Evolutionary conservation across 2,888 invertebrate genomes (phyloP).

Genomic region (Alloscopus bannaensis): DNA sequence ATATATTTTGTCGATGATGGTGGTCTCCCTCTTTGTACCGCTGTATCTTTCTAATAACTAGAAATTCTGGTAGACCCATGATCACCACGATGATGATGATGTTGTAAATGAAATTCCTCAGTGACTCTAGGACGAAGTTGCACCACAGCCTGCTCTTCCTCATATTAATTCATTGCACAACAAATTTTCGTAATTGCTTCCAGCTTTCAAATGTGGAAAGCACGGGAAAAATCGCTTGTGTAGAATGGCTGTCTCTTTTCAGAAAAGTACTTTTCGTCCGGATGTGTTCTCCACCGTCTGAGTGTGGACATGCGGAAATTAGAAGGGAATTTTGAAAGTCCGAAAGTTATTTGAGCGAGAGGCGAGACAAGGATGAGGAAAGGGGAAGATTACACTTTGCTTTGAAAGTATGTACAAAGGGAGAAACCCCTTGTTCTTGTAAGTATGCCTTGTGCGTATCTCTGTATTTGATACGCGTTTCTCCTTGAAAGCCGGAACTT

Average conservation of each 20-base stretch:
- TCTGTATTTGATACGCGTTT: conserved; percentile 44
- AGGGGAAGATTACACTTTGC: too few species aligned
- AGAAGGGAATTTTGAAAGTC: conserved; percentile 50
- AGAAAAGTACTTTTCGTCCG: conserved; percentile 22
- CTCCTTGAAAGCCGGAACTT: conserved; percentile 56
- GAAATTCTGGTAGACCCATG: conserved; percentile 30
- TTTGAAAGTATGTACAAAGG: too few species aligned
- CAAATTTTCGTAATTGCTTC: conserved; percentile 40
- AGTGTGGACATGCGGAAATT: conserved; percentile 63
- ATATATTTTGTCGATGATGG: conserved; percentile 50
- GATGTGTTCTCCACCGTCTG: conserved; percentile 39
- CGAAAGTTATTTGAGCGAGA: conserved; percentile 44
- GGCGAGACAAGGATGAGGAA: conserved; percentile 17
- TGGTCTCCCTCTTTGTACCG: conserved; percentile 42
- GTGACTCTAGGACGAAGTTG: conserved; percentile 9
- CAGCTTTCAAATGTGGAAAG: conserved; percentile 53
- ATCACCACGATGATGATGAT: conserved; percentile 24
- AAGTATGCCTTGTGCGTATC: neutral
- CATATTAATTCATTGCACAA: conserved; percentile 43
- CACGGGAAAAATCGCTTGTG: conserved; percentile 16
- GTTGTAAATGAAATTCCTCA: conserved; percentile 60
- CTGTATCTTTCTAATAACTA: conserved; percentile 33
- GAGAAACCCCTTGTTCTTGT: neutral
- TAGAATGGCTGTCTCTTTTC: neutral
- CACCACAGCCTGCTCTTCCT: neutral